Base-by-base conservation (phyloP, 1,140 invertebrate genomes). In the Pseudomyrmex cubaensis region DNA sequence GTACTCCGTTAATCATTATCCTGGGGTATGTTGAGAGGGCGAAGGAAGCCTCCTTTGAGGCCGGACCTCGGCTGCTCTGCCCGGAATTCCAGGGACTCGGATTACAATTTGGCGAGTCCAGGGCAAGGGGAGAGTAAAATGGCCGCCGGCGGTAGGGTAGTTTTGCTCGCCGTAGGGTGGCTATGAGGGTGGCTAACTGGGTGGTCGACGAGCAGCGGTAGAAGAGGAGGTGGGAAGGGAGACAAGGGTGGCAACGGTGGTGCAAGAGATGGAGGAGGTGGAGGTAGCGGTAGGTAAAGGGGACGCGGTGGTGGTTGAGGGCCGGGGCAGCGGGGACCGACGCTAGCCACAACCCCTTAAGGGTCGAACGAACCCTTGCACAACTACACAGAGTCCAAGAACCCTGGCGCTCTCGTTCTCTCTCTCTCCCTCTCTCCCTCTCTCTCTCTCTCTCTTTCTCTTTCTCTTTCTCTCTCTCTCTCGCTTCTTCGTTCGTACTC, bases 291-390 rank as follows among this genome's bases (percentile, higher is more conserved):
- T 80, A 75, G 84, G 85, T 84, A 86, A 82, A 78, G 76, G 83
- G 89, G 90, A 82, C 85, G 74, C 74, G 87, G 88, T 63, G 85
- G 84, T 85, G 85, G 87, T 77, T 85, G 85, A 82, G 83, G 85
- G 80, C 62, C 76, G 86, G 82, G 87, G 87, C 69, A 83, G 77
- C 87, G 87, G 88, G 90, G 90, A 90, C 87, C 89, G 91, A 90
- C 92, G 93, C 92, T 94, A 94, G 94, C 94, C 94, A 94, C 94
- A 94, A 94, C 93, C 94, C 94, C 94, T 94, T 93, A 94, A 94
- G 93, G 93, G 94, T 94, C 93, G 93, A 93, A 91, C 92, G 92
- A 92, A 94, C 93, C 93, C 93, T 94, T 92, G 91, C 93, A 91
- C 90, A 84, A 86, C 89, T 90, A 91, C 91, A 84, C 82, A 84